A percentile compares a stretch with the other conserved stretches of the same genome.
Evolutionary conservation across 2,888 invertebrate species (phyloP).

Genomic region (Therioaphis trifolii): DNA sequence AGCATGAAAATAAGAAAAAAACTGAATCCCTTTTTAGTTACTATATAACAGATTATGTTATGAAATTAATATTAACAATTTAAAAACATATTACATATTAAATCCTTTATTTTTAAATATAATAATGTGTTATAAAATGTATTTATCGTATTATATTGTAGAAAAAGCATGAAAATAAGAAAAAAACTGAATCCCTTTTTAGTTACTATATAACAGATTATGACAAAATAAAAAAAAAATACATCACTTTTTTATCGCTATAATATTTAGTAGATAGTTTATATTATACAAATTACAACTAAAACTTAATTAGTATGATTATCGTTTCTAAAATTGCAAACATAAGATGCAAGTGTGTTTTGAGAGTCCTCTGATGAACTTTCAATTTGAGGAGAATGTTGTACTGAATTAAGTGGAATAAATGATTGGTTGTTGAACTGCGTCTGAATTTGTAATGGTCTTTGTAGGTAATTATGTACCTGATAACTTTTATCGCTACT

Average conservation of each 20-base stretch:
- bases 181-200: background rate
- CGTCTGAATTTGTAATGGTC: constrained; percentile 7
- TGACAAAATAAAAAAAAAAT: no score
- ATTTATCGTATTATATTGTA: no score
- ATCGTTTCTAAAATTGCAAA: no score
- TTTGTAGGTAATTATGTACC: background rate
- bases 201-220: background rate
- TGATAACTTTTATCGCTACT: background rate
- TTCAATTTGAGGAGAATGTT: no score
- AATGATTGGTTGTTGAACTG: constrained; percentile 14
- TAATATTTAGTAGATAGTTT: no score
- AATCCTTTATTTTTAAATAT: constrained; percentile 5
- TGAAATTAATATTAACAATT: background rate
- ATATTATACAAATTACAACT: background rate
- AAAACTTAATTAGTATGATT: background rate
- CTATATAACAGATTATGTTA: background rate
- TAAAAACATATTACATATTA: background rate
- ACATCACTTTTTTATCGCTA: background rate
- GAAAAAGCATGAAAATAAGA: no score
- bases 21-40: background rate
- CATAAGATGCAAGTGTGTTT: no score
- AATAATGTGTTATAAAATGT: no score
- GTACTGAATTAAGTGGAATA: background rate
- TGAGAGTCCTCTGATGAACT: no score
- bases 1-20: no score